These are phyloP conservation scores for Thymelicus lineola DNA, from an alignment of 2,888 invertebrate genomes.

Conservation along the genomic window DNA sequence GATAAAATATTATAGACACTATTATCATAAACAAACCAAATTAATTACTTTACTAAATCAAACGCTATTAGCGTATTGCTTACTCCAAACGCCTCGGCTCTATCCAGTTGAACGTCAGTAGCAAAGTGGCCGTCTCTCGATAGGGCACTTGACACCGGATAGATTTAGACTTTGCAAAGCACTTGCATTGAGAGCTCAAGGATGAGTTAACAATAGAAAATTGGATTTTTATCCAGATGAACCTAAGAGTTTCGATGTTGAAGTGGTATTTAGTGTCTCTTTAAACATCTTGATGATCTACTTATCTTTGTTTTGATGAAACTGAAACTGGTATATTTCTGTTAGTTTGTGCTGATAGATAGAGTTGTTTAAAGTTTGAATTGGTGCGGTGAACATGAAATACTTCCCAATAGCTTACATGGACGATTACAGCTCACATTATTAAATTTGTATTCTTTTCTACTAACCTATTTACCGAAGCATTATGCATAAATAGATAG, in stretches of 20 bases:
- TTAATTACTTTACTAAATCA: too few species aligned
- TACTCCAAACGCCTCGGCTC: not conserved
- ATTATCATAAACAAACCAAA: too few species aligned
- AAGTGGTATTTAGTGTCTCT: not conserved
- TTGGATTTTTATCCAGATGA: slow-evolving; percentile 8
- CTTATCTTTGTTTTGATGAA: not conserved
- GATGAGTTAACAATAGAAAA: slow-evolving; percentile 15
- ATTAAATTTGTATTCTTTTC: too few species aligned
- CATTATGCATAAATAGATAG: too few species aligned
- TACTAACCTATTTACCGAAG: too few species aligned
- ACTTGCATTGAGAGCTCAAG: slow-evolving; percentile 1
- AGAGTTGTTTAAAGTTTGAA: too few species aligned
- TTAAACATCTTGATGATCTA: not conserved
- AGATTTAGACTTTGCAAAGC: slow-evolving; percentile 26
- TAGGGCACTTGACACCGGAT: slow-evolving; percentile 24
- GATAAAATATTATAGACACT: too few species aligned
- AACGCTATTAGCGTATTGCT: not conserved
- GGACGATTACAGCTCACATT: too few species aligned
- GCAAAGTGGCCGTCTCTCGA: slow-evolving; percentile 26
- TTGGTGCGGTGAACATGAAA: too few species aligned
- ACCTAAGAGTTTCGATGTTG: not conserved
- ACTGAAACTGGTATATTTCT: too few species aligned
- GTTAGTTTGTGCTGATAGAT: too few species aligned
- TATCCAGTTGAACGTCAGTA: slow-evolving; percentile 2
- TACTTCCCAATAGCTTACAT: too few species aligned